Evolutionary conservation across 2,888 invertebrate genomes (phyloP).

Genomic region (Hypomecis atomaria): DNA sequence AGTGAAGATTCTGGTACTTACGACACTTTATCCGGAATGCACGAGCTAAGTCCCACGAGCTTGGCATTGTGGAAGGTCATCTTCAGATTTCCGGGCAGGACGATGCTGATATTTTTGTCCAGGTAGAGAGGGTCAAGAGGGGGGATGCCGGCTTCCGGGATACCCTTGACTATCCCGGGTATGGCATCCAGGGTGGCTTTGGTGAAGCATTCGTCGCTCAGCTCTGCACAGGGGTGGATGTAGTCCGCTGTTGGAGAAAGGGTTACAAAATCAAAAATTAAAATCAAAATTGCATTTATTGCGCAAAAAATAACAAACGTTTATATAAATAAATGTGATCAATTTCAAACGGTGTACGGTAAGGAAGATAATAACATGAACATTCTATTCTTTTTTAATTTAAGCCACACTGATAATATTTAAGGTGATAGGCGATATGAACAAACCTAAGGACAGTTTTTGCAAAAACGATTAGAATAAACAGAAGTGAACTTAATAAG

Average conservation of each 20-base stretch:
- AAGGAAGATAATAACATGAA: too few species aligned
- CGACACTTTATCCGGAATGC: slow-evolving; percentile 77
- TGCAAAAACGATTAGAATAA: too few species aligned
- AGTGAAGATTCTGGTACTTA: slow-evolving; percentile 54
- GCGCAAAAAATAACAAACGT: too few species aligned
- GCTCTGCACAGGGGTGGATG: slow-evolving; percentile 74
- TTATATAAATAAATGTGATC: too few species aligned
- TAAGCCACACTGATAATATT: too few species aligned
- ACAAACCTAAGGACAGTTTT: too few species aligned
- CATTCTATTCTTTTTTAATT: too few species aligned
- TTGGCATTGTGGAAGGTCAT: slow-evolving; percentile 80
- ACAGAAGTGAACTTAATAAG: too few species aligned
- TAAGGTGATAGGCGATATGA: too few species aligned
- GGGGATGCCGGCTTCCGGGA: slow-evolving; percentile 75
- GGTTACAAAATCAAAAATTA: neutral
- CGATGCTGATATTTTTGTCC: slow-evolving; percentile 74
- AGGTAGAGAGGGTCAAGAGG: slow-evolving; percentile 69
- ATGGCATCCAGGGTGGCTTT: slow-evolving; percentile 75
- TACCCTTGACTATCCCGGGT: slow-evolving; percentile 75
- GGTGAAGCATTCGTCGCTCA: slow-evolving; percentile 77
- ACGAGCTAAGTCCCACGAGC: slow-evolving; percentile 69
- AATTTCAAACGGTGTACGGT: too few species aligned
- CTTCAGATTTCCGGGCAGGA: slow-evolving; percentile 73
- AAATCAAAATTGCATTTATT: neutral
- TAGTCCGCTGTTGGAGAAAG: slow-evolving; percentile 65